Evolutionary conservation across 2,888 invertebrate genomes (phyloP).

Genomic region (Malthinus flaveolus): DNA sequence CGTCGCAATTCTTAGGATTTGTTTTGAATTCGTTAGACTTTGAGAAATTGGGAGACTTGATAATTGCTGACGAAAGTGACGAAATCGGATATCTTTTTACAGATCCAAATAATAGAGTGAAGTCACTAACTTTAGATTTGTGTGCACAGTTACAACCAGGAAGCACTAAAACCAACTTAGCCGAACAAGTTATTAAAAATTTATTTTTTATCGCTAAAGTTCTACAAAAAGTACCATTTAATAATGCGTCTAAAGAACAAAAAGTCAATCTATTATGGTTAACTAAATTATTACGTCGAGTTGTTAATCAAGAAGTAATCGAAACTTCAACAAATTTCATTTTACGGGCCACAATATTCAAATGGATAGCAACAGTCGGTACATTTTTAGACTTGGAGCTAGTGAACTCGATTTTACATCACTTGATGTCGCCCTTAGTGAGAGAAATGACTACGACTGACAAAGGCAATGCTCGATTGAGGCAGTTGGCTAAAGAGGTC

Average conservation of each 20-base stretch:
- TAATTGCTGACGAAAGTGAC: conserved; percentile 47
- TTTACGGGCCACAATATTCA: conserved; percentile 78
- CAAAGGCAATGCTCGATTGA: conserved; percentile 65
- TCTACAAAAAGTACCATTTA: conserved; percentile 58
- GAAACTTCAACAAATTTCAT: conserved; percentile 67
- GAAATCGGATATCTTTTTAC: conserved; percentile 57
- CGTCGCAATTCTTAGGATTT: conserved; percentile 75
- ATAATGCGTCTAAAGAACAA: conserved; percentile 50
- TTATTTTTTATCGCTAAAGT: conserved; percentile 71
- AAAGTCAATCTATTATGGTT: conserved; percentile 74
- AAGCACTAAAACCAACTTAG: conserved; percentile 69
- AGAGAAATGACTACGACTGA: conserved; percentile 77
- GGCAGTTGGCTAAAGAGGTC: conserved; percentile 73
- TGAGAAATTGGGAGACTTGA: conserved; percentile 60
- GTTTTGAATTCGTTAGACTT: conserved; percentile 68
- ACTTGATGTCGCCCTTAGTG: conserved; percentile 75
- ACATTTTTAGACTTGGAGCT: conserved; percentile 65
- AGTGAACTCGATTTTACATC: conserved; percentile 63
- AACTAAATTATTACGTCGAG: conserved; percentile 71
- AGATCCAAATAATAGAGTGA: conserved; percentile 64
- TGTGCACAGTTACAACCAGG: conserved; percentile 73
- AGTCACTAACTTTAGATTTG: conserved; percentile 72
- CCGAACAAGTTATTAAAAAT: conserved; percentile 74
- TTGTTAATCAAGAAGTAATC: conserved; percentile 79
- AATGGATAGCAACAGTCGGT: conserved; percentile 78